Percentiles rank a stretch among this genome's conserved stretches.
These are phyloP conservation scores for Halictus rubicundus DNA, from an alignment of 1,140 invertebrate species.

Conservation along the genomic window DNA sequence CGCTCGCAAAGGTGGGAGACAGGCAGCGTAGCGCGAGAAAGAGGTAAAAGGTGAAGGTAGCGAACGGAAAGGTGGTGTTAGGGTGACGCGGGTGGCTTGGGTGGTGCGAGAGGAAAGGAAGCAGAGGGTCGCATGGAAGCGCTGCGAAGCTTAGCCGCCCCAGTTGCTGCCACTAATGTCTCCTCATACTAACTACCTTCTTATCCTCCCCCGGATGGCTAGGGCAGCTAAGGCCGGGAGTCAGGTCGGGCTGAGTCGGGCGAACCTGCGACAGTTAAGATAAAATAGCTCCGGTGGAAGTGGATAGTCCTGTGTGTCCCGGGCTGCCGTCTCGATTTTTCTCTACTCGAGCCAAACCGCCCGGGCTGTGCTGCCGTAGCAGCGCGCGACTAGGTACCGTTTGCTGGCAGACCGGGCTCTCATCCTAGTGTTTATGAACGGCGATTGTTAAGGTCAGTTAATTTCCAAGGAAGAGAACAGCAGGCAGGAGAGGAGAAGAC, in stretches of 20 bases:
- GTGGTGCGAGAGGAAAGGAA: neutral
- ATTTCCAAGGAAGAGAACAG: constrained; percentile 32
- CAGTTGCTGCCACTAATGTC: constrained; percentile 70
- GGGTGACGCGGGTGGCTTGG: neutral
- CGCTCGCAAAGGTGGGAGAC: too few relatives aligned
- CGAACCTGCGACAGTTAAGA: constrained; percentile 69
- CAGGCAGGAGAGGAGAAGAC: neutral
- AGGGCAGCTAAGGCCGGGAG: constrained; percentile 32
- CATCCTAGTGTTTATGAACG: constrained; percentile 58
- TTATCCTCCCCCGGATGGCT: constrained; percentile 58
- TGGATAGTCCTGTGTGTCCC: constrained; percentile 58
- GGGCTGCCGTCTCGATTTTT: constrained; percentile 57
- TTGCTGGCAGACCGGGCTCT: neutral
- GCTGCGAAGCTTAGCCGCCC: constrained; percentile 55
- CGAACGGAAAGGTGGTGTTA: constrained; percentile 7
- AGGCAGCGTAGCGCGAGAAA: too few relatives aligned
- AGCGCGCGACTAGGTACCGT: too few relatives aligned
- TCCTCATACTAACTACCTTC: constrained; percentile 71
- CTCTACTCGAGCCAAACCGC: constrained; percentile 19
- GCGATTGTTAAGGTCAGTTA: constrained; percentile 56
- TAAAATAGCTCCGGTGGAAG: constrained; percentile 64
- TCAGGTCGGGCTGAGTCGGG: constrained; percentile 56
- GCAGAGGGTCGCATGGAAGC: constrained; percentile 38
- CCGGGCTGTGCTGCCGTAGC: neutral
- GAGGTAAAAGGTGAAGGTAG: neutral